Percentiles rank a stretch among this genome's conserved stretches.
phyloP scores from a whole-genome alignment of 2,797 vertebrate genomes.

The Acrocephalus scirpaceus region DNA sequence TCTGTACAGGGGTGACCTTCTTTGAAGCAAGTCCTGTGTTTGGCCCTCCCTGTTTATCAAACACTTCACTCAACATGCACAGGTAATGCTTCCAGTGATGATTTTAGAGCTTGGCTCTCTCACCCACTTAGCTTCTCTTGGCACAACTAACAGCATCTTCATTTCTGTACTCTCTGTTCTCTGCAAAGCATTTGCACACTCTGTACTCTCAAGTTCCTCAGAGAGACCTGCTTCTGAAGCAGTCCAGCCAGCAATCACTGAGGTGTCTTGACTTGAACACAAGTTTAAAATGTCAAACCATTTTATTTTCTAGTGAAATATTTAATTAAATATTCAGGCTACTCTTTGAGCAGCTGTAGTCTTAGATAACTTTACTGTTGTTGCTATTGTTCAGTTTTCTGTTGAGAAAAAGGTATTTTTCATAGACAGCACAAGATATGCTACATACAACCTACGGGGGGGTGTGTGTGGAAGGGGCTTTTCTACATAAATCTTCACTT shows the following conservation, averaged over 20 bases:
- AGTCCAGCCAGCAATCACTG: neutral
- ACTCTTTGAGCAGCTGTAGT: neutral
- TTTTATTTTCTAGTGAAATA: neutral
- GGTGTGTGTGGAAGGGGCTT: neutral
- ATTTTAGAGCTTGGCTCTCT: neutral
- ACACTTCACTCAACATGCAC: neutral
- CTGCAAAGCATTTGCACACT: neutral
- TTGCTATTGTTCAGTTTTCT: neutral
- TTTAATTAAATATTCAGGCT: neutral
- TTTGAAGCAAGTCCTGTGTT: neutral
- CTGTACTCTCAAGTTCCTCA: neutral
- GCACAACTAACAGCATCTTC: neutral
- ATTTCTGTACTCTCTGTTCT: neutral
- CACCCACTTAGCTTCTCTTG: neutral
- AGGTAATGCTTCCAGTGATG: neutral
- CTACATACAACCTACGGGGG: neutral
- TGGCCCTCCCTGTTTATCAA: neutral
- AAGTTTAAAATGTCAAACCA: neutral
- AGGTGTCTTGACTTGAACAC: neutral
- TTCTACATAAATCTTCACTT: neutral
- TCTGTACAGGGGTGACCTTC: neutral
- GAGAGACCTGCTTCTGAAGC: neutral
- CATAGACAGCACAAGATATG: neutral
- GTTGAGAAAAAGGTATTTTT: neutral
- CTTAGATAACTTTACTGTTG: neutral